Base-by-base conservation (phyloP, 2,113 vertebrate genomes). In the Tachysurus vachellii region DNA sequence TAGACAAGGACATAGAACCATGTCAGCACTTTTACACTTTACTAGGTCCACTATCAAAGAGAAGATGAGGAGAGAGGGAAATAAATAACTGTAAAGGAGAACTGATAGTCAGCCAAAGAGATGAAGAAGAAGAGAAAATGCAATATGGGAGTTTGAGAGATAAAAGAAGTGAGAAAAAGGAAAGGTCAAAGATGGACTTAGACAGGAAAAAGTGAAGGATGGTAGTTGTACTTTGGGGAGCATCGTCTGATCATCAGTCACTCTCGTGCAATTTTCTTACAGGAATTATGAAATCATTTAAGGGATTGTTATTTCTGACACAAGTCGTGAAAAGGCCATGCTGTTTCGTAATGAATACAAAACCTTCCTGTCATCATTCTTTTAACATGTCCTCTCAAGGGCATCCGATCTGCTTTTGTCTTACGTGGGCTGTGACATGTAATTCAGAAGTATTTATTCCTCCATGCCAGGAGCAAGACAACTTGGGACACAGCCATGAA, bases 11-110 rank as follows among this genome's bases (percentile, higher is more conserved):
- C 13, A 80, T 66, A 81, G n/a, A 14, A 44, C 57, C 53, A 12
- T 61, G 84, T 90, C 87, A 91, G 89, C 88, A 89, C 56, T 85
- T 90, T 91, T 56, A 50, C 82, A 80, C 84, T 59, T 79, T 77
- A 62, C 82, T 82, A 83, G 42, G 36, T 53, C 71, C 47, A 36
- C 56, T 26, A 23, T 12, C 14, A 17, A 61, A 75, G 26, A 77
- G 53, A 75, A 19, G 16, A 23, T 85, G 28, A 62, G 36, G 4
- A 12, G 28, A 12, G 14, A n/a, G 17, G 42, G 19, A 61, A 62
- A 76, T 59, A 87, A 54, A 75, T 28, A 66, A 42, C 16, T 6
- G 6, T 36, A 53, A 56, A 77, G 19, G 42, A 66, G 53, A 16
- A 36, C 21, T 44, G 59, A 68, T 28, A 54, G 59, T 53, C 23